These are phyloP conservation scores for Sebastes fasciatus DNA, from an alignment of 2,113 vertebrate genomes.

Conservation along the genomic window DNA sequence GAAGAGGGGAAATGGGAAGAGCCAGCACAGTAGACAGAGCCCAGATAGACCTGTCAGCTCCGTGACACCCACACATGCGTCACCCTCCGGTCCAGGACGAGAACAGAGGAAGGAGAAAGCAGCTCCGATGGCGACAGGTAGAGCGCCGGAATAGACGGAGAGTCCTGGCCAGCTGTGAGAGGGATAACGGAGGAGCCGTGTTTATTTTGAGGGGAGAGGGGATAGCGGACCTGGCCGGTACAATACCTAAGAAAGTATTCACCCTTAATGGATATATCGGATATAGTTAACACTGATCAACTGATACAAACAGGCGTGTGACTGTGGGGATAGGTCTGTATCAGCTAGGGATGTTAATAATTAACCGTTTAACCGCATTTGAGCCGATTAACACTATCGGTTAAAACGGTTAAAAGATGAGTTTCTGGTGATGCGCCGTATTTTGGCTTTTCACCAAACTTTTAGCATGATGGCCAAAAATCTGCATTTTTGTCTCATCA, in stretches of 20 bases:
- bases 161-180: slow-evolving; percentile 7
- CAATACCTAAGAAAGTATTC: neutral
- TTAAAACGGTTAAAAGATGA: too few relatives aligned
- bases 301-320: neutral
- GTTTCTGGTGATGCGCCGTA: too few relatives aligned
- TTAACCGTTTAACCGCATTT: too few relatives aligned
- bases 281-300: neutral
- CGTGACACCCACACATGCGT: slow-evolving; percentile 75
- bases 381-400: too few relatives aligned
- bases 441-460: too few relatives aligned
- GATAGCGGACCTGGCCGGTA: neutral
- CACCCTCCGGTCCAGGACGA: slow-evolving; percentile 59
- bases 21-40: slow-evolving; percentile 73
- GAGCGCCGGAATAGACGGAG: slow-evolving; percentile 29
- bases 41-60: slow-evolving; percentile 81
- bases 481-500: slow-evolving; percentile 19
- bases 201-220: slow-evolving; percentile 24
- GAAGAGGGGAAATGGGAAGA: slow-evolving; percentile 72
- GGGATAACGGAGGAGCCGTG: neutral
- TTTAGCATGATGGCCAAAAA: too few relatives aligned
- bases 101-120: slow-evolving; percentile 36
- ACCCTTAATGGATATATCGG: neutral
- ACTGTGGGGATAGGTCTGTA: neutral
- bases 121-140: slow-evolving; percentile 46
- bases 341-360: neutral